Evolutionary conservation across 2,113 vertebrate genomes (phyloP).

Genomic region (Muntiacus reevesi): DNA sequence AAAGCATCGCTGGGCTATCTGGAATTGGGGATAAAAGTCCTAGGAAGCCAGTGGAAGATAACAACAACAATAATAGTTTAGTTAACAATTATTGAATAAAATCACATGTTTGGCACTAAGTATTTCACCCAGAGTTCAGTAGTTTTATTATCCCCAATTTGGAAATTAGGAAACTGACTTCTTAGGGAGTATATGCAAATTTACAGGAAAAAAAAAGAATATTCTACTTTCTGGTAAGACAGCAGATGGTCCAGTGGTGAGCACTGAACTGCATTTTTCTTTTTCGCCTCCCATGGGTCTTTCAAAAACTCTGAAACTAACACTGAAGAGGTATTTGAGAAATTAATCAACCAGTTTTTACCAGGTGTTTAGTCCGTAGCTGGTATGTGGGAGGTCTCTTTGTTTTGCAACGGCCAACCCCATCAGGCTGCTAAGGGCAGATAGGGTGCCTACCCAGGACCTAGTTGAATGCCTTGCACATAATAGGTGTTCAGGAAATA

Average conservation of each 20-base stretch:
- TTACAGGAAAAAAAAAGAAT: not conserved
- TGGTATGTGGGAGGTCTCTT: not conserved
- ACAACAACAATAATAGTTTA: not conserved
- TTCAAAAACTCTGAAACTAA: not conserved
- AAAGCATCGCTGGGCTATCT: not conserved
- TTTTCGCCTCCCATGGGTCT: not conserved
- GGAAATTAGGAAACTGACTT: conserved; percentile 6
- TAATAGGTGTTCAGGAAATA: not conserved
- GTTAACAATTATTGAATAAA: not conserved
- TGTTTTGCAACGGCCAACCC: not conserved
- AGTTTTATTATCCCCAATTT: not conserved
- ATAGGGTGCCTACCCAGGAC: not conserved
- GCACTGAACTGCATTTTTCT: not conserved
- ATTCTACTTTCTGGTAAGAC: conserved; percentile 8
- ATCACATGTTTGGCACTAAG: not conserved
- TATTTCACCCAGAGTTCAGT: not conserved
- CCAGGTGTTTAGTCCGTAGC: not conserved
- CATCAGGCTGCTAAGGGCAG: not conserved
- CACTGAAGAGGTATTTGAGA: not conserved
- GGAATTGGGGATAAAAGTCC: not conserved
- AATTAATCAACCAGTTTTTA: not conserved
- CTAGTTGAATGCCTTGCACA: not conserved
- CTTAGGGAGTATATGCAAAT: not conserved
- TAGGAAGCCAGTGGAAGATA: not conserved
- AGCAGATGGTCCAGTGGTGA: not conserved